Evolutionary conservation across 2,797 vertebrate genomes (phyloP), one percentile per base, ranked within the genome.

Genomic region (Xiphorhynchus erythropygius): DNA sequence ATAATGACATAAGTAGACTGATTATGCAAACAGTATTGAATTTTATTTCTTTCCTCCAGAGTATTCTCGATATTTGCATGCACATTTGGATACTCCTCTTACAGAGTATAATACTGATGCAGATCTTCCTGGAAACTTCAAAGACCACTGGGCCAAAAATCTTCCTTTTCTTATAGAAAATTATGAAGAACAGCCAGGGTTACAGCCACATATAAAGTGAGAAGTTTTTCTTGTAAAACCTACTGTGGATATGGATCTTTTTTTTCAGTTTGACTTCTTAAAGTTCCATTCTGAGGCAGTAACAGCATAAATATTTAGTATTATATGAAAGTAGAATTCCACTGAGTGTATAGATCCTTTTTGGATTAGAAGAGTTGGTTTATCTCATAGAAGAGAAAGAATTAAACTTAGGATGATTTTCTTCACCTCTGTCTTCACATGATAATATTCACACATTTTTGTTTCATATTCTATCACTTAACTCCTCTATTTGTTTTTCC

Each of bases 61-160:
- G 91, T 99, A 99, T 96, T 99, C 99, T 67, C 98, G 99, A 5
- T 99, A 99, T 94, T 97, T 99, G 89, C 99, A 99, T 78, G 99
- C 99, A 4, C 99, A 99, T 96, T 98, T 99, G 24, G 99, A 99
- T 95, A 98, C 98, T 16, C 98, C 99, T 4, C 99, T 99, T 37
- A 98, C 98, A 4, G 99, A 99, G 69, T 99, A 99, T 95, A 99
- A 98, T 62, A 98, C 99, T 81, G 99, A 99, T 91, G 93, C 87
- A 92, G 99, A 99, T 96, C 98, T 99, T 86, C 99, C 99, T 5
- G 99, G 99, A 64, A 99, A 98, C 97, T 99, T 99, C 93, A 99
- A 99, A 96, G 99, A 99, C 92, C 99, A 99, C 97, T 99, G 99
- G 99, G 99, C 99, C 57, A 99, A 99, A 96, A 99, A 98, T 94